Percentiles rank a stretch among this genome's conserved stretches.
phyloP scores from a whole-genome alignment of 2,888 invertebrate species.

The Flexamia atlantica region DNA sequence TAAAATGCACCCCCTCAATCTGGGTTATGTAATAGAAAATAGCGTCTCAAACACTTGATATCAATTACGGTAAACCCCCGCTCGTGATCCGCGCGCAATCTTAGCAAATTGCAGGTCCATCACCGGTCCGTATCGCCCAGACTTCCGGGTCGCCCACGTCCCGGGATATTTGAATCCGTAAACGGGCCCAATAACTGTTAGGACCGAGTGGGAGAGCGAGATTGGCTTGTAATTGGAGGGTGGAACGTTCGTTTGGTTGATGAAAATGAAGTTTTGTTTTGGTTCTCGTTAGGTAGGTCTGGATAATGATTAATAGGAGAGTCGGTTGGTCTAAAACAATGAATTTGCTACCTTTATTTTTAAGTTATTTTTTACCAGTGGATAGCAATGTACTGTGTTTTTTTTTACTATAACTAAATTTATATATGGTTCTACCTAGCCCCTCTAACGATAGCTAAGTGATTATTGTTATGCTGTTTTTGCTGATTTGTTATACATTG shows the following conservation, averaged over 20 bases:
- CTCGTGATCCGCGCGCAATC: slow-evolving; percentile 5
- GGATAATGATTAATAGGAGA: no score
- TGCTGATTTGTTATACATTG: no score
- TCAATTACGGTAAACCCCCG: slow-evolving; percentile 4
- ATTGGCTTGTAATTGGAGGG: not conserved
- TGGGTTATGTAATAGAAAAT: not conserved
- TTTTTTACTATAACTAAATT: no score
- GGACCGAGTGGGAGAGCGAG: not conserved
- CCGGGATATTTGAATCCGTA: slow-evolving; percentile 6
- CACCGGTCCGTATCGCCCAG: not conserved
- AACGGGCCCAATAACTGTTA: not conserved
- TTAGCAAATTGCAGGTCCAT: slow-evolving; percentile 7
- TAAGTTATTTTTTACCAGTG: no score
- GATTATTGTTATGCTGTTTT: no score
- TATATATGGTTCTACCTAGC: no score
- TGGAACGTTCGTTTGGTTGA: not conserved
- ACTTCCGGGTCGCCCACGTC: not conserved
- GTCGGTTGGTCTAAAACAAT: no score
- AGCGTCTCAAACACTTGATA: slow-evolving; percentile 4
- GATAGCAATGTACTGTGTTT: no score
- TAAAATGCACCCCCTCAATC: not conserved
- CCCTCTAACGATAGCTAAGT: no score
- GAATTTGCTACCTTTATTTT: no score
- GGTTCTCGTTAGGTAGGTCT: no score
- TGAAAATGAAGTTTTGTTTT: not conserved